Evolutionary conservation across 2,113 vertebrate species (phyloP), one percentile per base, ranked within the genome.

Genomic region (Nesogale talazaci): DNA sequence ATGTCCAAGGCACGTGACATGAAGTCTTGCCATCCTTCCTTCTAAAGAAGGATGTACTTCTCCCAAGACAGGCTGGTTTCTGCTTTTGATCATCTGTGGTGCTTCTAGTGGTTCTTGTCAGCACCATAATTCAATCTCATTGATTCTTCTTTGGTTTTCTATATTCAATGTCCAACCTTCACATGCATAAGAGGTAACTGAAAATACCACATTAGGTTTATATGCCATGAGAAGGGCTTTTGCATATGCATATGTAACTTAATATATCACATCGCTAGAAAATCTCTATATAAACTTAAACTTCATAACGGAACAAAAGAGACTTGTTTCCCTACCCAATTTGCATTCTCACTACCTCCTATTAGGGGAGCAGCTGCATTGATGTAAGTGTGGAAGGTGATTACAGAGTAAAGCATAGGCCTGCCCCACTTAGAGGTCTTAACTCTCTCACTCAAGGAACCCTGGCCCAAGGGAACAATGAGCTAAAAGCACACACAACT

Each of bases 341-440:
- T 42, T 34, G 5, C n/a, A 27, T 80, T 70, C 46, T 70, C 6
- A 4, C 6, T 52, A n/a, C 4, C 3, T 46, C 34, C 8, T 10
- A 10, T 83, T 10, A 52, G 19, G 84, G 31, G 10, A 59, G 31
- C 14, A 74, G 0, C 0, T 36, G 69, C n/a, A 57, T 14, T 19
- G 29, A 34, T 0, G 12, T 22, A 34, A 70, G 15, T 11, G 0
- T 17, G 0, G 3, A 75, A 8, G 19, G 4, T 42, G 3, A 6
- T 46, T 75, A 31, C 14, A 82, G 25, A 72, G 34, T 29, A 86
- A 59, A 25, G 46, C 36, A 38, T 0, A 80, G 10, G 57, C 56
- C 9, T 83, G 20, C 16, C 36, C 22, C 57, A 4, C 3, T 8
- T 17, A 75, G 22, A 76, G 19, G 16, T 12, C 3, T 75, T 46